phyloP scores from a whole-genome alignment of 1,140 invertebrate genomes.

The Trissolcus basalis region DNA sequence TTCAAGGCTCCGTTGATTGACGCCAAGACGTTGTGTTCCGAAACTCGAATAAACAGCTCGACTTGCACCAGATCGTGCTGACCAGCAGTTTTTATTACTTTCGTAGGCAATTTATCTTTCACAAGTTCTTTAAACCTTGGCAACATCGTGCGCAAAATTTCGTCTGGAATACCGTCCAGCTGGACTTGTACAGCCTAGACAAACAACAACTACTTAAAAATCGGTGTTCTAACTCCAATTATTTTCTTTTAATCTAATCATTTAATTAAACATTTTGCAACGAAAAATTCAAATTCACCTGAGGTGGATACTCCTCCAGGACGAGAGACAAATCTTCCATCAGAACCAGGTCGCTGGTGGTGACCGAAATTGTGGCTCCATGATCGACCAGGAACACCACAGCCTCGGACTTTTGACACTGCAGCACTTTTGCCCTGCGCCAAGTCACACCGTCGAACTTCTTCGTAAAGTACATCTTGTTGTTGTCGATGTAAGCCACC shows the following conservation, averaged over 20 bases:
- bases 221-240: too few relatives aligned
- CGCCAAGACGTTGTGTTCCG: conserved; percentile 76
- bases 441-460: conserved; percentile 63
- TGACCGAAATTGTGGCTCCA: conserved; percentile 69
- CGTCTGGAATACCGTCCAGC: conserved; percentile 74
- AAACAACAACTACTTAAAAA: too few relatives aligned
- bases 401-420: conserved; percentile 31
- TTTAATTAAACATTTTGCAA: too few relatives aligned
- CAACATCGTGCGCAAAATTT: conserved; percentile 69
- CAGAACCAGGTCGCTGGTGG: conserved; percentile 61
- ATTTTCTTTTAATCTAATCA: too few relatives aligned
- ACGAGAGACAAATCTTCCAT: conserved; percentile 66
- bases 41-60: conserved; percentile 79
- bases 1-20: conserved; percentile 80
- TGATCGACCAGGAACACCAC: conserved; percentile 73
- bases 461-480: conserved; percentile 70
- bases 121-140: conserved; percentile 73
- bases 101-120: conserved; percentile 69
- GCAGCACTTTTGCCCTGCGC: conserved; percentile 59
- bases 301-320: conserved; percentile 67
- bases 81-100: conserved; percentile 61
- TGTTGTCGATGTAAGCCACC: conserved; percentile 38
- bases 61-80: conserved; percentile 70
- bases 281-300: conserved; percentile 59
- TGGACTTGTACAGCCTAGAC: conserved; percentile 78